Evolutionary conservation across 2,888 invertebrate species (phyloP), one percentile per base, ranked within the genome.

Genomic region (Eupithecia exiguata): DNA sequence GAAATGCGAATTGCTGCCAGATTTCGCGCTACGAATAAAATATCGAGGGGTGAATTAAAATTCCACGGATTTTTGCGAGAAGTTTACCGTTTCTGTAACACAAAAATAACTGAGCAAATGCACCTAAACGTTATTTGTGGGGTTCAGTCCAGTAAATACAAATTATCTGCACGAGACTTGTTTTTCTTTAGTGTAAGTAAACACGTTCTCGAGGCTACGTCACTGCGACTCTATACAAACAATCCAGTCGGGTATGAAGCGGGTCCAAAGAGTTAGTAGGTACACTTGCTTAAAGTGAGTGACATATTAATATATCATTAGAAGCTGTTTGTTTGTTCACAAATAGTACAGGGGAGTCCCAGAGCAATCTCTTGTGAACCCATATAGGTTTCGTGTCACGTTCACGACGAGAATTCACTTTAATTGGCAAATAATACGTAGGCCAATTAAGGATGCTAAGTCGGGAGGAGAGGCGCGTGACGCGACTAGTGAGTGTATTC

Each of bases 381-480:
- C 88, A 91, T 92, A 90, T 86, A 87, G 90, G 89, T 93, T 94
- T 93, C 93, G 84, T 84, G 91, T 93, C 94, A 94, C 93, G 94
- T 94, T 85, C 89, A 84, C 91, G 86, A 92, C 91, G 94, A 93
- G 91, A 94, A 93, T 94, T 93, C 92, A 92, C 94, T 94, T 94
- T 94, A 94, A 94, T 94, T 94, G 94, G 94, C 94, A 94, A 94
- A 94, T 94, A 94, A 94, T 94, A 94, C 94, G 93, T 89, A 93
- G 91, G 91, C 92, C 93, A 94, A 94, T 94, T 94, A 94, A 90
- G 93, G 94, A 93, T 94, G 92, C 93, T 92, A 92, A 94, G 93
- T 92, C 90, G 92, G 93, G 89, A 87, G 88, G 90, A 90, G 89
- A 88, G 89, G 93, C 89, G 89, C 94, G 94, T 94, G 94, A 92